Conservation (phyloP, 2,888 invertebrate species). For the Mechanitis messenoides region DNA sequence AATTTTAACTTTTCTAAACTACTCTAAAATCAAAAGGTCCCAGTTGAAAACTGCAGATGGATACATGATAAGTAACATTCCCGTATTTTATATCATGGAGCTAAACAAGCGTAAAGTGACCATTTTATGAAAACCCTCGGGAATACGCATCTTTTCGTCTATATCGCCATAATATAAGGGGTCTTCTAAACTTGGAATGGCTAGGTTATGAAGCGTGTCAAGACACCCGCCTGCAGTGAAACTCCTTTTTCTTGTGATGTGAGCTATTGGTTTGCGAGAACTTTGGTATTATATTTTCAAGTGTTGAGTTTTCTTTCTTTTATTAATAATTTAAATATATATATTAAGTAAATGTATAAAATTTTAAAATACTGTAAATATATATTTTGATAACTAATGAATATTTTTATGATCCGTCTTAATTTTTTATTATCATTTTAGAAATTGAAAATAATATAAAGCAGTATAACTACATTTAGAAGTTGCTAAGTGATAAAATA, state of each 20-base stretch:
- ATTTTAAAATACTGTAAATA: no score
- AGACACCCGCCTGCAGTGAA: slow-evolving; percentile 50
- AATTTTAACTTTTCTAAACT: not conserved
- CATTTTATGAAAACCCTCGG: slow-evolving; percentile 39
- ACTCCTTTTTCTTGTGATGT: slow-evolving; percentile 56
- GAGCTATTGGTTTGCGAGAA: slow-evolving; percentile 59
- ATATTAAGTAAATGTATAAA: no score
- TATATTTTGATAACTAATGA: no score
- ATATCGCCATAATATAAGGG: slow-evolving; percentile 25
- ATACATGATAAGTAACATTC: slow-evolving; percentile 48
- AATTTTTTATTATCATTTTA: no score
- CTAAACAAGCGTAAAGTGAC: slow-evolving; percentile 55
- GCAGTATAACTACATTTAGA: no score
- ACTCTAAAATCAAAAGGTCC: slow-evolving; percentile 48
- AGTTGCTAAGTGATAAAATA: no score
- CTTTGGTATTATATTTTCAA: slow-evolving; percentile 43
- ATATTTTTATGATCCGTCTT: no score
- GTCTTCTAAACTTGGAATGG: slow-evolving; percentile 43
- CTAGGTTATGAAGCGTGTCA: slow-evolving; percentile 44
- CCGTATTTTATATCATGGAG: slow-evolving; percentile 52
- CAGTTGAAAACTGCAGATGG: slow-evolving; percentile 50
- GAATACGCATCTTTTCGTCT: slow-evolving; percentile 16
- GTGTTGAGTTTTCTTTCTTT: slow-evolving; percentile 23
- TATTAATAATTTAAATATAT: not conserved
- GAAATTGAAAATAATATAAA: no score